These are phyloP conservation scores for Oxygymnocypris stewartii DNA, from an alignment of 2,113 vertebrate genomes.

Conservation along the genomic window DNA sequence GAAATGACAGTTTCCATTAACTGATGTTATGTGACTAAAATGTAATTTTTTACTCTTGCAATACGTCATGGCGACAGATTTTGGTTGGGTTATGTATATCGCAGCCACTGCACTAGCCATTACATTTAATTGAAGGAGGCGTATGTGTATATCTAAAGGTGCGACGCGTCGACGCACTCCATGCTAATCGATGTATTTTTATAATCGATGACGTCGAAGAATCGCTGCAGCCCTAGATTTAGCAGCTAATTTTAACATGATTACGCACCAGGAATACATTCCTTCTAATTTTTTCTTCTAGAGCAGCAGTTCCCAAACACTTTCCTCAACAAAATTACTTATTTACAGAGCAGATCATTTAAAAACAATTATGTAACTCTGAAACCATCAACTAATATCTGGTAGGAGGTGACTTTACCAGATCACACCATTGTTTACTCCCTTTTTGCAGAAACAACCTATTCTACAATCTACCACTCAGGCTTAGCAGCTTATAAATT, in stretches of 20 bases:
- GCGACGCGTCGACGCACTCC: too few relatives aligned
- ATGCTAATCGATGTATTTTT: too few relatives aligned
- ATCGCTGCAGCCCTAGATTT: background rate
- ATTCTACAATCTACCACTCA: background rate
- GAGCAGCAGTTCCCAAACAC: background rate
- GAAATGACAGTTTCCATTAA: too few relatives aligned
- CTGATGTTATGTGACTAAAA: too few relatives aligned
- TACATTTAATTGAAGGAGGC: too few relatives aligned
- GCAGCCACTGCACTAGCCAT: too few relatives aligned
- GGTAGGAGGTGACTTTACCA: background rate
- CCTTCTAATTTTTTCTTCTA: background rate
- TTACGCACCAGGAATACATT: background rate
- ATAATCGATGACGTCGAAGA: too few relatives aligned
- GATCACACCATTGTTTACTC: background rate
- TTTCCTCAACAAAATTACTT: background rate
- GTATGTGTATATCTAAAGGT: too few relatives aligned
- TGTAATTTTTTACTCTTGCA: too few relatives aligned
- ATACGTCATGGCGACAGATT: too few relatives aligned
- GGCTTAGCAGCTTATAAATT: background rate
- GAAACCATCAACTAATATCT: background rate
- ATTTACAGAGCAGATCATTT: background rate
- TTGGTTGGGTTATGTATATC: too few relatives aligned
- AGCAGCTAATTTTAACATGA: background rate
- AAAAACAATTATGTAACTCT: background rate
- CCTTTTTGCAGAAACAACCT: background rate